Percentiles rank a stretch among this genome's conserved stretches.
These are phyloP conservation scores for Platypus cylindrus DNA, from an alignment of 2,888 invertebrate species.

Conservation along the genomic window DNA sequence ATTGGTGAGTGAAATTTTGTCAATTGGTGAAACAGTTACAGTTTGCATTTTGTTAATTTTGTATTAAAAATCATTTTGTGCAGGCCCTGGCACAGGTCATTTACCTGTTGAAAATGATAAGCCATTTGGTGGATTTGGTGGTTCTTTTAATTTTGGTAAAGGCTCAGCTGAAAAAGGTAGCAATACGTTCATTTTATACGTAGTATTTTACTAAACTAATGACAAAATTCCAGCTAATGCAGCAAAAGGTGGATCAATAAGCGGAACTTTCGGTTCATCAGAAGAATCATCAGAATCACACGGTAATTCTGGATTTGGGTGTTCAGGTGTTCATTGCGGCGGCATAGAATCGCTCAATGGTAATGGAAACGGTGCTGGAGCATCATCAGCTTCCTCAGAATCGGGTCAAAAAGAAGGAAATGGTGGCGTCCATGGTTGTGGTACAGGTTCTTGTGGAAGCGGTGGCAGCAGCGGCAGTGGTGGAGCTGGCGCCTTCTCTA, in stretches of 20 bases:
- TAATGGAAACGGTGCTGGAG: constrained; percentile 3
- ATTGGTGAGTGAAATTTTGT: constrained; percentile 4
- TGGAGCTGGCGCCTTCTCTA: constrained; percentile 7
- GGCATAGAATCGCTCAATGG: constrained; percentile 1
- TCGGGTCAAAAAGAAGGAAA: constrained; percentile 8
- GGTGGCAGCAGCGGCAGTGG: constrained; percentile 4
- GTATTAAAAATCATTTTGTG: no score
- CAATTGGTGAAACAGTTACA: not conserved
- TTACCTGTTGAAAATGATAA: constrained; percentile 10
- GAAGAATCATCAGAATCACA: constrained; percentile 1
- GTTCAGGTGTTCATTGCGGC: constrained; percentile 4
- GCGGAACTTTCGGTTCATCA: constrained; percentile 3
- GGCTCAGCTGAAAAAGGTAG: not conserved
- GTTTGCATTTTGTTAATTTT: no score
- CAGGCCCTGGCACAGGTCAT: constrained; percentile 13
- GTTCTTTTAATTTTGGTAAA: constrained; percentile 6
- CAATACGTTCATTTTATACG: not conserved
- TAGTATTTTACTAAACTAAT: no score
- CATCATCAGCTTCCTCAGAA: constrained; percentile 1
- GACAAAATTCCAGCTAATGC: no score
- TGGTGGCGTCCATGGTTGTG: constrained; percentile 5
- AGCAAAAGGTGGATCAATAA: not conserved
- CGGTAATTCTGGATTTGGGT: constrained; percentile 5
- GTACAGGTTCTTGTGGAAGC: constrained; percentile 5
- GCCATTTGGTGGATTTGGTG: constrained; percentile 10